Conservation (phyloP, 2,797 vertebrate species). For the Crenuchus spilurus region DNA sequence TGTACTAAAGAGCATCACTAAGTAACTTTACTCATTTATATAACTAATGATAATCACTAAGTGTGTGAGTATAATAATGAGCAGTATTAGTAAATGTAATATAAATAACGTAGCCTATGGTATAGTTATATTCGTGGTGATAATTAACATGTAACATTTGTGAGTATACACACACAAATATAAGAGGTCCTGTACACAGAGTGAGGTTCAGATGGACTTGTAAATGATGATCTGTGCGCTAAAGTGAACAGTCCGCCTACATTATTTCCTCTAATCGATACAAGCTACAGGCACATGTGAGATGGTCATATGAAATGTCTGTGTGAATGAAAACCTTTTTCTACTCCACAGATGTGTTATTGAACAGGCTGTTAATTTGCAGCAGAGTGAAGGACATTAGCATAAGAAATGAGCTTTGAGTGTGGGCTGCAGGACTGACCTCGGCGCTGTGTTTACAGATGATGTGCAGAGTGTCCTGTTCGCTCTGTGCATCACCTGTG, state of each 20-base stretch:
- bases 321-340: slow-evolving; percentile 33
- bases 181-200: too few species aligned
- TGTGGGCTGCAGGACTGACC: background rate
- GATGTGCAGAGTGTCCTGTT: too few species aligned
- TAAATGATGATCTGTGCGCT: slow-evolving; percentile 6
- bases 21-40: too few species aligned
- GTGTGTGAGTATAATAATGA: too few species aligned
- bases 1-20: too few species aligned
- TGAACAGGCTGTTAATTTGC: slow-evolving; percentile 33
- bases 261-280: slow-evolving; percentile 34
- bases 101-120: too few species aligned
- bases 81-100: too few species aligned
- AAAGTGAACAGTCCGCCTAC: slow-evolving; percentile 30
- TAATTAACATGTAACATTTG: slow-evolving; percentile 6
- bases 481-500: too few species aligned
- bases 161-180: background rate
- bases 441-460: too few species aligned
- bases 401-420: slow-evolving; percentile 26
- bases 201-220: background rate
- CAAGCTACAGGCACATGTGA: slow-evolving; percentile 21
- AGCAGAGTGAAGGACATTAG: slow-evolving; percentile 4
- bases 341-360: slow-evolving; percentile 29
- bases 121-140: too few species aligned
- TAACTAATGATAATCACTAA: too few species aligned
- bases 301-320: slow-evolving; percentile 20